Evolutionary conservation across 2,797 vertebrate species (phyloP).

Genomic region (Bradypus variegatus): DNA sequence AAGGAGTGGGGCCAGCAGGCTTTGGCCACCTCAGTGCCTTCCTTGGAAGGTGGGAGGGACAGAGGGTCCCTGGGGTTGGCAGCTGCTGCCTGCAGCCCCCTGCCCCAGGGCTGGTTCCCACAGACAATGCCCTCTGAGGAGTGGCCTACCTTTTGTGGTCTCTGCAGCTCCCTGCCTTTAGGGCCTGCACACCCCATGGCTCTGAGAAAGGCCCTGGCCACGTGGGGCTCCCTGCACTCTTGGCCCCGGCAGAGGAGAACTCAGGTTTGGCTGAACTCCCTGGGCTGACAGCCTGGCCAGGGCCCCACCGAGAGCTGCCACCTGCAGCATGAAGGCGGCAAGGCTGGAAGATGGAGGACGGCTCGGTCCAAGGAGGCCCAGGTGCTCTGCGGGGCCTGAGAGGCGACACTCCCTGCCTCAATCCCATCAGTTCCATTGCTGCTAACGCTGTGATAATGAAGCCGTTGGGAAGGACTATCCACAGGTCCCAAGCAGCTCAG

Average conservation of each 20-base stretch:
- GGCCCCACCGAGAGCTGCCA: too few species aligned
- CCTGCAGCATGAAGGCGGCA: background rate
- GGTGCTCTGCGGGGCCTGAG: slow-evolving; percentile 33
- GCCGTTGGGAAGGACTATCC: slow-evolving; percentile 53
- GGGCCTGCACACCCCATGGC: background rate
- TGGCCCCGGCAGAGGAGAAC: background rate
- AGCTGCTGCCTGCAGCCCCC: background rate
- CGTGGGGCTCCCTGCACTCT: background rate
- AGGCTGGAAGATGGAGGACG: background rate
- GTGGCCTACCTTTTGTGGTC: background rate
- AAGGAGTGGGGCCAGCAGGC: accelerated
- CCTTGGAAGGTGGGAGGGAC: background rate
- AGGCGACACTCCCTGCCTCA: slow-evolving; percentile 36
- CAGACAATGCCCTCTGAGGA: background rate
- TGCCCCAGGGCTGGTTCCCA: background rate
- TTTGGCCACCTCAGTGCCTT: background rate
- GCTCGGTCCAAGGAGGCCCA: too few species aligned
- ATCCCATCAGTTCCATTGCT: slow-evolving; percentile 46
- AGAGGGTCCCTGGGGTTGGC: background rate
- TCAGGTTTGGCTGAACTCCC: background rate
- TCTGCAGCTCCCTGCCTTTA: too few species aligned
- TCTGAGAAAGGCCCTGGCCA: background rate
- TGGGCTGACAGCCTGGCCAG: background rate
- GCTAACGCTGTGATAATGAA: slow-evolving; percentile 69
- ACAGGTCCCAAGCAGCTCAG: background rate